These are phyloP conservation scores for Pristionchus entomophagus DNA, from an alignment of 2,888 invertebrate species.

Conservation along the genomic window DNA sequence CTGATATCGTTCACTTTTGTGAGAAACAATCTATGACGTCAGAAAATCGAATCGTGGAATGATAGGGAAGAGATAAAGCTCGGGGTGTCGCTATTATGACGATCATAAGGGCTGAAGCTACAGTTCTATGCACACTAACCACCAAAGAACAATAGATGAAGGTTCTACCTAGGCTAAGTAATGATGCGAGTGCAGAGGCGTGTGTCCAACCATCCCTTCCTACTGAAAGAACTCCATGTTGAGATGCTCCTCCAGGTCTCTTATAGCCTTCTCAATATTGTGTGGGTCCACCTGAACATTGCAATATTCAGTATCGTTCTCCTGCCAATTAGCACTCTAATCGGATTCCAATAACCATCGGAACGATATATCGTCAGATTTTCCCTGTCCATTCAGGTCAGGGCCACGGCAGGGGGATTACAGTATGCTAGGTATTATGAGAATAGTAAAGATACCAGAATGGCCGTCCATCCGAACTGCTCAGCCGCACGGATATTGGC, in stretches of 20 bases:
- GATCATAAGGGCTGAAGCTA: background rate
- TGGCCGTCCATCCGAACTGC: slow-evolving; percentile 42
- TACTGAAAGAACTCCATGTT: background rate
- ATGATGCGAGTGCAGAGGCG: background rate
- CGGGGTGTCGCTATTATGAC: background rate
- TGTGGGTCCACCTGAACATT: background rate
- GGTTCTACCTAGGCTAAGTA: background rate
- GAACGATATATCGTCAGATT: too few relatives aligned
- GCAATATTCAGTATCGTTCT: too few relatives aligned
- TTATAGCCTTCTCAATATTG: background rate
- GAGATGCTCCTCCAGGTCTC: background rate
- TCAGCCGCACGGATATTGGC: background rate
- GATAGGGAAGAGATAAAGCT: background rate
- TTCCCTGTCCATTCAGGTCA: too few relatives aligned
- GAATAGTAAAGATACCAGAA: slow-evolving; percentile 13
- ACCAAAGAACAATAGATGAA: background rate
- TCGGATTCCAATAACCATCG: too few relatives aligned
- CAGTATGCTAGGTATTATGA: too few relatives aligned
- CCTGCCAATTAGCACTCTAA: too few relatives aligned
- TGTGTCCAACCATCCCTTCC: background rate
- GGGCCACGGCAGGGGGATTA: too few relatives aligned
- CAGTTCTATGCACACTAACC: background rate
- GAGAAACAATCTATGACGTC: background rate
- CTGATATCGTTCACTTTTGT: slow-evolving; percentile 10
- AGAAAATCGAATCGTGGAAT: background rate